Percentiles rank a stretch among this genome's conserved stretches.
phyloP scores from a whole-genome alignment of 2,888 invertebrate genomes.

The Ophion ellenae region DNA sequence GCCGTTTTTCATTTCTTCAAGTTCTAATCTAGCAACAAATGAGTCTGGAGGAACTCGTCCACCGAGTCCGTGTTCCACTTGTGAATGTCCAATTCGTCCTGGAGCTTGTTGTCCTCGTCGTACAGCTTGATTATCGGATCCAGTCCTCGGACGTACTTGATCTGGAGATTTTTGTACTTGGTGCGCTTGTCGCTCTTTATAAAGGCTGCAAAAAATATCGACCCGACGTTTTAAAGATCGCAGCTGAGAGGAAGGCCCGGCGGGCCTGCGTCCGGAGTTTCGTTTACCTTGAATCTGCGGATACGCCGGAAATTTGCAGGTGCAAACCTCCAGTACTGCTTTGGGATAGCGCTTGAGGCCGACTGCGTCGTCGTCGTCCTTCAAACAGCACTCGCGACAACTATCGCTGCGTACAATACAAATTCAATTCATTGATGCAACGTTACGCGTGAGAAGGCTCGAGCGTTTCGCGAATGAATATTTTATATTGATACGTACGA shows the following conservation, averaged over 20 bases:
- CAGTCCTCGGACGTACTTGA: slow-evolving; percentile 96
- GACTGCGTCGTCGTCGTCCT: slow-evolving; percentile 87
- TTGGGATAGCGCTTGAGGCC: slow-evolving; percentile 91
- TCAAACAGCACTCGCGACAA: slow-evolving; percentile 92
- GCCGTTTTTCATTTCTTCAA: neutral
- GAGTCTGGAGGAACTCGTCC: slow-evolving; percentile 96
- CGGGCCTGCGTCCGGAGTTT: neutral
- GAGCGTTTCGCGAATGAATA: neutral
- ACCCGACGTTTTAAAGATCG: neutral
- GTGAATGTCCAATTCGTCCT: slow-evolving; percentile 96
- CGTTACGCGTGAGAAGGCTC: neutral
- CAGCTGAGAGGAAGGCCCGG: too few species aligned
- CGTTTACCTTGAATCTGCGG: slow-evolving; percentile 95
- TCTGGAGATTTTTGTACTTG: slow-evolving; percentile 95
- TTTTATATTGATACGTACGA: neutral
- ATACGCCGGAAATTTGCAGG: slow-evolving; percentile 98
- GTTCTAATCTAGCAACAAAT: slow-evolving; percentile 85
- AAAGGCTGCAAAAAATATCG: slow-evolving; percentile 88
- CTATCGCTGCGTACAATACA: slow-evolving; percentile 84
- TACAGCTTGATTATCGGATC: slow-evolving; percentile 97
- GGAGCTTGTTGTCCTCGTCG: slow-evolving; percentile 92
- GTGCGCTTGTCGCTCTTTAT: slow-evolving; percentile 96
- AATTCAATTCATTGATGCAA: neutral
- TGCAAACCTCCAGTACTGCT: slow-evolving; percentile 97
- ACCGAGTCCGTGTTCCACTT: slow-evolving; percentile 99